Evolutionary conservation across 2,888 invertebrate species (phyloP).

Genomic region (Thereva nobilitata): DNA sequence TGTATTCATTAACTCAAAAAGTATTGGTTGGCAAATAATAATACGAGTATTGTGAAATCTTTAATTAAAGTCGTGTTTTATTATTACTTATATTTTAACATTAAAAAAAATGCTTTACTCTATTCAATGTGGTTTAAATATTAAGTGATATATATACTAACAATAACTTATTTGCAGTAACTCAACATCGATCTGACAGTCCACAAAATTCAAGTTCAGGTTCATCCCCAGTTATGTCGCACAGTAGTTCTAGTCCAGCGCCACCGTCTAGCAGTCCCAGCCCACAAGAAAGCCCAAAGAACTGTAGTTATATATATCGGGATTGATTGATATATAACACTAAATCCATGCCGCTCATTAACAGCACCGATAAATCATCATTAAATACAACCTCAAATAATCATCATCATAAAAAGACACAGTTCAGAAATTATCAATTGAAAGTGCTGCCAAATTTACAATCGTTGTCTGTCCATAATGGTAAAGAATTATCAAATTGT

Average conservation of each 20-base stretch:
- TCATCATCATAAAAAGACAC: slow-evolving; percentile 3
- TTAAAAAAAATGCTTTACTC: too few relatives aligned
- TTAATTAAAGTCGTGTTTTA: too few relatives aligned
- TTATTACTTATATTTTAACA: too few relatives aligned
- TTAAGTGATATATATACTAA: slow-evolving; percentile 4
- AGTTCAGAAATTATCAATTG: not conserved
- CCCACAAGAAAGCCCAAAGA: slow-evolving; percentile 60
- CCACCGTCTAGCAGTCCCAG: slow-evolving; percentile 60
- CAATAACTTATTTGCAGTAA: slow-evolving; percentile 51
- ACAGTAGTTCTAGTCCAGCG: slow-evolving; percentile 60
- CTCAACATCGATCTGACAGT: slow-evolving; percentile 60
- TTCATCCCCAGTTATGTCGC: slow-evolving; percentile 59
- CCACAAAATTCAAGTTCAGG: slow-evolving; percentile 60
- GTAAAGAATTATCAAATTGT: too few relatives aligned
- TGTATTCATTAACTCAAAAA: too few relatives aligned
- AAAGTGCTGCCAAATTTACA: not conserved
- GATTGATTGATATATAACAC: slow-evolving; percentile 60
- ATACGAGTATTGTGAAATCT: too few relatives aligned
- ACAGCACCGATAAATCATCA: slow-evolving; percentile 26
- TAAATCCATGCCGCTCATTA: slow-evolving; percentile 58
- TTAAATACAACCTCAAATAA: slow-evolving; percentile 24
- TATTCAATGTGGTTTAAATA: not conserved
- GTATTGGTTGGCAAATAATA: too few relatives aligned
- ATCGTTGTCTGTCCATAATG: too few relatives aligned
- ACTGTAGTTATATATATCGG: slow-evolving; percentile 60